Evolutionary conservation across 2,888 invertebrate species (phyloP).

Genomic region (Melieria crassipennis): DNA sequence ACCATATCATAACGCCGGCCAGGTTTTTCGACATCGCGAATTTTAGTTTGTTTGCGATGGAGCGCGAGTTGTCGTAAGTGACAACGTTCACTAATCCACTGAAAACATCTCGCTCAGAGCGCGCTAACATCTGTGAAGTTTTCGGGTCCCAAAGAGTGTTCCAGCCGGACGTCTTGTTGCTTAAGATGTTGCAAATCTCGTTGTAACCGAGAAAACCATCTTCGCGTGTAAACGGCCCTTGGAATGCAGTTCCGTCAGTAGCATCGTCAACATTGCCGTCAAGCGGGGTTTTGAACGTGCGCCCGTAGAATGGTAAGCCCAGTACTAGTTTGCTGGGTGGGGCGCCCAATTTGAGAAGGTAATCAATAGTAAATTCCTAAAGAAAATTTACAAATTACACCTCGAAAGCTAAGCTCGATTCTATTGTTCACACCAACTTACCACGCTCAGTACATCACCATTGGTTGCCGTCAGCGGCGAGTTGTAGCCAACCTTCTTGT

Average conservation of each 20-base stretch:
- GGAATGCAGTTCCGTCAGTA: slow-evolving; percentile 73
- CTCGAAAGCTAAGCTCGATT: background rate
- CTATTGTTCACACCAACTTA: slow-evolving; percentile 63
- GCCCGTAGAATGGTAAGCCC: slow-evolving; percentile 85
- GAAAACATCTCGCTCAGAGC: slow-evolving; percentile 62
- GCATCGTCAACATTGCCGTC: slow-evolving; percentile 60
- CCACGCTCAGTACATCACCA: slow-evolving; percentile 72
- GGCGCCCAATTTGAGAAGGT: slow-evolving; percentile 79
- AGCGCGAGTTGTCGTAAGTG: slow-evolving; percentile 79
- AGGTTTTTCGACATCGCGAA: slow-evolving; percentile 73
- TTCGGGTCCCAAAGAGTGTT: slow-evolving; percentile 75
- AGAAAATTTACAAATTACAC: background rate
- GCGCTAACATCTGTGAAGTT: slow-evolving; percentile 64
- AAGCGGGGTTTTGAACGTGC: slow-evolving; percentile 73
- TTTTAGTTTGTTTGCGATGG: slow-evolving; percentile 79
- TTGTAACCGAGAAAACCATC: slow-evolving; percentile 89
- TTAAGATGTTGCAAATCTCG: slow-evolving; percentile 77
- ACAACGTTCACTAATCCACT: slow-evolving; percentile 74
- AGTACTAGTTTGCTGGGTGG: slow-evolving; percentile 80
- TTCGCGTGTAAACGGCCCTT: slow-evolving; percentile 81
- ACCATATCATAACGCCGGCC: slow-evolving; percentile 89
- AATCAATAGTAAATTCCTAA: slow-evolving; percentile 79
- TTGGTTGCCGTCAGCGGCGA: slow-evolving; percentile 73
- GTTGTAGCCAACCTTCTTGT: slow-evolving; percentile 78
- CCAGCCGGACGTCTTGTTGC: slow-evolving; percentile 74